These are phyloP conservation scores for Gasteruption jaculator DNA, from an alignment of 2,888 invertebrate species.

Conservation along the genomic window DNA sequence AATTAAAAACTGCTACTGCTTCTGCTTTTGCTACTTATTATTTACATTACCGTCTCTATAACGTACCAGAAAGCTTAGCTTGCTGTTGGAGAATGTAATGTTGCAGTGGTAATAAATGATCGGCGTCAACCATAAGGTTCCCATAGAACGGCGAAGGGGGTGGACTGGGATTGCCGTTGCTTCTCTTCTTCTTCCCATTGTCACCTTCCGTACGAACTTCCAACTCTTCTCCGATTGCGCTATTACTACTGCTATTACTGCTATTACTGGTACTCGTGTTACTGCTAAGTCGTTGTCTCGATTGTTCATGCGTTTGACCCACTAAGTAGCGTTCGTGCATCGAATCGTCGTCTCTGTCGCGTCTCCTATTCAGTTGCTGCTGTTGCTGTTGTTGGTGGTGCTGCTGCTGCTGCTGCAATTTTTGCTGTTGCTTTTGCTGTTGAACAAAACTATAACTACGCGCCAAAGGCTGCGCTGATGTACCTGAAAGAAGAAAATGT, in stretches of 20 bases:
- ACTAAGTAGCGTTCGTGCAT: slow-evolving; percentile 77
- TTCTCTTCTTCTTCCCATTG: slow-evolving; percentile 44
- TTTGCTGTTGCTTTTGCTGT: slow-evolving; percentile 50
- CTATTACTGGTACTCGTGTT: slow-evolving; percentile 42
- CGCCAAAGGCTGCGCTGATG: slow-evolving; percentile 55
- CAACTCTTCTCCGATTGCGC: slow-evolving; percentile 39
- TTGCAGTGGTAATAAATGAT: slow-evolving; percentile 76
- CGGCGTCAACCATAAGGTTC: slow-evolving; percentile 49
- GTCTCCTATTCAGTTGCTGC: slow-evolving; percentile 38
- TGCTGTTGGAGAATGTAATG: slow-evolving; percentile 88
- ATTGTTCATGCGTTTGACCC: slow-evolving; percentile 43
- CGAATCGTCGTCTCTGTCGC: slow-evolving; percentile 69
- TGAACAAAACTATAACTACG: slow-evolving; percentile 59
- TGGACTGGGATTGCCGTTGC: slow-evolving; percentile 47
- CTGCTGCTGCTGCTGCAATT: slow-evolving; percentile 36
- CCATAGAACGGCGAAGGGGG: slow-evolving; percentile 48
- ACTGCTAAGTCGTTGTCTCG: slow-evolving; percentile 45
- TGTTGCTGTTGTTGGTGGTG: slow-evolving; percentile 32
- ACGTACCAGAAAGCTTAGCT: slow-evolving; percentile 66
- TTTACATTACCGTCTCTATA: too few relatives aligned
- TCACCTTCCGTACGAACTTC: slow-evolving; percentile 35
- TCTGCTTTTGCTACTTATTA: not conserved
- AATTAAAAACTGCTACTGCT: not conserved
- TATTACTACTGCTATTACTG: slow-evolving; percentile 40
- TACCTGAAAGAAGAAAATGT: slow-evolving; percentile 23